Conservation (phyloP, 2,888 invertebrate species). For the Ochropacha duplaris region DNA sequence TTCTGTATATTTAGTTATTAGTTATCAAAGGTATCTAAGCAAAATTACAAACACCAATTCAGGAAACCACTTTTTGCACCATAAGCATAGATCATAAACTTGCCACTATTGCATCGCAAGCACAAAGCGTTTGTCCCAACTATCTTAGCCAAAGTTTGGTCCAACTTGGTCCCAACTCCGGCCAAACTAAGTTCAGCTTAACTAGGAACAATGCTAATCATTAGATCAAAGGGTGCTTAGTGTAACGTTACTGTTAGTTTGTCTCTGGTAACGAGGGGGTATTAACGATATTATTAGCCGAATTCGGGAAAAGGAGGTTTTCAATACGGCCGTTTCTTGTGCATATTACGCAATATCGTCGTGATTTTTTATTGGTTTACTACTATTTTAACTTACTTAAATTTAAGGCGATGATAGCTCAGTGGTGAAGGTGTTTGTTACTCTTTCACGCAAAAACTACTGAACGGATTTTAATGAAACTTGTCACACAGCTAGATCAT, state of each 20-base stretch:
- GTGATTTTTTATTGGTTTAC: no score
- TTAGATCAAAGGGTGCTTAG: conserved; percentile 32
- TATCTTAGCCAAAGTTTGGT: conserved; percentile 28
- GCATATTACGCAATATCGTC: no score
- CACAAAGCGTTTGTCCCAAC: conserved; percentile 22
- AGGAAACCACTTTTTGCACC: neutral
- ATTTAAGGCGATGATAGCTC: no score
- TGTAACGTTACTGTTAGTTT: conserved; percentile 14
- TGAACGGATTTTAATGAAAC: no score
- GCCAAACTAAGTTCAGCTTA: conserved; percentile 5
- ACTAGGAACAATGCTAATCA: conserved; percentile 34
- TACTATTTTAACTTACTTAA: no score
- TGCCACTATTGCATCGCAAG: neutral
- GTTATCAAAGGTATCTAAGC: neutral
- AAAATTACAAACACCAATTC: neutral
- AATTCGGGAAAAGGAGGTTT: no score
- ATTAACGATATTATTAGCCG: no score
- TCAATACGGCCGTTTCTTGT: no score
- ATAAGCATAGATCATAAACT: neutral
- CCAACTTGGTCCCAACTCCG: conserved; percentile 21
- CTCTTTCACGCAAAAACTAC: no score
- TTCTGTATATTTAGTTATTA: no score
- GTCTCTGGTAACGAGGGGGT: conserved; percentile 6
- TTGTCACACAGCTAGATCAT: no score
- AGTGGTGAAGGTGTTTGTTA: no score